Percentiles rank a stretch among this genome's conserved stretches.
Conservation (phyloP, 1,140 invertebrate species). For the Drosophila fuyamai region DNA sequence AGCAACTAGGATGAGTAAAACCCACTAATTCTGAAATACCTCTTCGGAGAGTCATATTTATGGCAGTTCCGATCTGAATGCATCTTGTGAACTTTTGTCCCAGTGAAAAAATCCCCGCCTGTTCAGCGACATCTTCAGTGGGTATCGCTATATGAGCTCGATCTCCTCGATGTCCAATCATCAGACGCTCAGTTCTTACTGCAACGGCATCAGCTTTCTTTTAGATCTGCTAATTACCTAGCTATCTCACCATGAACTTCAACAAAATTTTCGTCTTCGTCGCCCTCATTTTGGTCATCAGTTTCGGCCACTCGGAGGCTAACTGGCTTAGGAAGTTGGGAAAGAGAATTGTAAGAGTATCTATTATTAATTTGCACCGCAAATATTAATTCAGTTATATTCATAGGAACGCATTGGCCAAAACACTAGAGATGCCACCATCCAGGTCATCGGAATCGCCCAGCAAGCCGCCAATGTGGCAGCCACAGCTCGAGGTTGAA, state of each 20-base stretch:
- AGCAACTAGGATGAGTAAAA: no score
- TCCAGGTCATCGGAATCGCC: slow-evolving; percentile 69
- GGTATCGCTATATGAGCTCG: slow-evolving; percentile 43
- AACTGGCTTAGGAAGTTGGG: slow-evolving; percentile 75
- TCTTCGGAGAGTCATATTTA: neutral
- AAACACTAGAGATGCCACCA: slow-evolving; percentile 75
- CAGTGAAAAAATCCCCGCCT: slow-evolving; percentile 41
- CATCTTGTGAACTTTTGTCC: slow-evolving; percentile 16
- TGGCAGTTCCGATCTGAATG: neutral
- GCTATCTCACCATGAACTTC: slow-evolving; percentile 70
- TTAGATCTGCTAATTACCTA: neutral
- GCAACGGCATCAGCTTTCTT: slow-evolving; percentile 7
- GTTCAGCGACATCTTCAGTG: slow-evolving; percentile 26
- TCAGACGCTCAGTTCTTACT: slow-evolving; percentile 33
- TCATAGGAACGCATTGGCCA: slow-evolving; percentile 75
- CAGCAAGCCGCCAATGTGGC: slow-evolving; percentile 79
- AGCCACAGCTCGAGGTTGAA: slow-evolving; percentile 62
- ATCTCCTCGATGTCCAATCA: neutral
- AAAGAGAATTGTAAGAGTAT: slow-evolving; percentile 70
- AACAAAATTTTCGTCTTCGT: slow-evolving; percentile 74
- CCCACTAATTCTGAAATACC: neutral
- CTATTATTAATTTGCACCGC: neutral
- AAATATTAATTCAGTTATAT: neutral
- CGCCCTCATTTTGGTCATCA: slow-evolving; percentile 62
- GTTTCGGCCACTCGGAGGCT: slow-evolving; percentile 67